phyloP scores from a whole-genome alignment of 2,888 invertebrate species.

The Homarus gammarus region DNA sequence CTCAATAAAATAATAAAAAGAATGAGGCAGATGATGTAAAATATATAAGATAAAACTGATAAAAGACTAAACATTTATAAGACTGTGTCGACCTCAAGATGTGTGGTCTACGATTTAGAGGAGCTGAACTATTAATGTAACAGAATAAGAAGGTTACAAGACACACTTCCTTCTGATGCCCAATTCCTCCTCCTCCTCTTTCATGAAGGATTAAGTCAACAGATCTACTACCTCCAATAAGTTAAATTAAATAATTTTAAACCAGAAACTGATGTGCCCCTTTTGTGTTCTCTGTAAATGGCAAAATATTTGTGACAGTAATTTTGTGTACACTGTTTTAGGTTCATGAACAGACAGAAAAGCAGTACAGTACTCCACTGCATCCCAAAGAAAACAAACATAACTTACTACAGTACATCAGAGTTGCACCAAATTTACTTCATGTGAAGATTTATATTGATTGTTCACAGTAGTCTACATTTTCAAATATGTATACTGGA shows the following conservation, averaged over 20 bases:
- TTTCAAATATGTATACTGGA: conserved; percentile 13
- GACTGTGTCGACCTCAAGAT: background rate
- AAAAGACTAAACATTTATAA: too few relatives aligned
- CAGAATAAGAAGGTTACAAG: background rate
- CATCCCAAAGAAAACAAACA: background rate
- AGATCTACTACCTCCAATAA: background rate
- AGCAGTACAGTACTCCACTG: conserved; percentile 19
- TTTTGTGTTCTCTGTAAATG: background rate
- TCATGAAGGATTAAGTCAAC: background rate
- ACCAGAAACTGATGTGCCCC: background rate
- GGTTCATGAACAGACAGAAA: background rate
- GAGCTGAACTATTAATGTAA: background rate
- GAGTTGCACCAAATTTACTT: conserved; percentile 16
- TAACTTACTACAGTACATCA: background rate
- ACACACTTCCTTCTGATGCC: too few relatives aligned
- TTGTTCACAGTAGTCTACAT: conserved; percentile 17
- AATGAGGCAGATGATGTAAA: too few relatives aligned
- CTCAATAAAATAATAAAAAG: too few relatives aligned
- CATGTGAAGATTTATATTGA: background rate
- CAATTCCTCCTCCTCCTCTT: background rate
- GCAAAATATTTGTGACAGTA: background rate
- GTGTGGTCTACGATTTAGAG: background rate
- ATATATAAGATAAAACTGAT: too few relatives aligned
- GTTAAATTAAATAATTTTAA: background rate
- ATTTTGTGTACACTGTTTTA: background rate